Conservation (phyloP, 2,888 invertebrate genomes). For the Ornithoptera alexandrae region DNA sequence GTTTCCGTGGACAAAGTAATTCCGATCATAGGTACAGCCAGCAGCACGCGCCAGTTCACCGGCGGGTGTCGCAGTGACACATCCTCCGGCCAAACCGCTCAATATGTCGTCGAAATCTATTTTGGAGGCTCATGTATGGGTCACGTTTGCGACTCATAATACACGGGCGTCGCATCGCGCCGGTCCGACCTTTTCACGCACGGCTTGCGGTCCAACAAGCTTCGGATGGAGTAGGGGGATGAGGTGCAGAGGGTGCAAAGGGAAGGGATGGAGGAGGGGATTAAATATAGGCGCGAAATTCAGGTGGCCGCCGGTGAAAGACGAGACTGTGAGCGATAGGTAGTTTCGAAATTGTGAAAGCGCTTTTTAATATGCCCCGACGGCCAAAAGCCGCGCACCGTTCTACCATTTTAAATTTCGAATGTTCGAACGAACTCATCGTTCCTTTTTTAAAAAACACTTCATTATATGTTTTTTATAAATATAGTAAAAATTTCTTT, state of each 20-base stretch:
- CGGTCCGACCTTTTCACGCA: constrained; percentile 58
- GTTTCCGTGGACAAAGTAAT: too few species aligned
- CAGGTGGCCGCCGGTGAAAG: constrained; percentile 34
- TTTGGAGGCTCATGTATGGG: constrained; percentile 31
- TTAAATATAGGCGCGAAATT: constrained; percentile 36
- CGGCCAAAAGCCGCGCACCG: too few species aligned
- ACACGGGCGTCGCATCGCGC: constrained; percentile 27
- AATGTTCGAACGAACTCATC: too few species aligned
- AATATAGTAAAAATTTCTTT: too few species aligned
- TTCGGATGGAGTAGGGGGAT: constrained; percentile 31
- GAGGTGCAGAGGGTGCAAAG: not conserved
- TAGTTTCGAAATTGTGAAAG: constrained; percentile 21
- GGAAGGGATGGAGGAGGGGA: constrained; percentile 19
- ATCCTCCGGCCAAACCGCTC: constrained; percentile 32
- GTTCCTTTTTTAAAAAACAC: too few species aligned
- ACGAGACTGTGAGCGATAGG: constrained; percentile 34
- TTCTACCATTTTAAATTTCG: too few species aligned
- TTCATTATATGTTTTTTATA: too few species aligned
- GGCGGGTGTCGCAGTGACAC: constrained; percentile 25
- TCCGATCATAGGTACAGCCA: not conserved
- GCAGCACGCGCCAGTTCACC: constrained; percentile 16
- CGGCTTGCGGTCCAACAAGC: constrained; percentile 55
- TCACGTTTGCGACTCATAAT: constrained; percentile 28
- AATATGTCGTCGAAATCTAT: constrained; percentile 37
- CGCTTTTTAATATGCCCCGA: constrained; percentile 23